Conservation (phyloP, 2,113 vertebrate species). For the Salvelinus fontinalis region DNA sequence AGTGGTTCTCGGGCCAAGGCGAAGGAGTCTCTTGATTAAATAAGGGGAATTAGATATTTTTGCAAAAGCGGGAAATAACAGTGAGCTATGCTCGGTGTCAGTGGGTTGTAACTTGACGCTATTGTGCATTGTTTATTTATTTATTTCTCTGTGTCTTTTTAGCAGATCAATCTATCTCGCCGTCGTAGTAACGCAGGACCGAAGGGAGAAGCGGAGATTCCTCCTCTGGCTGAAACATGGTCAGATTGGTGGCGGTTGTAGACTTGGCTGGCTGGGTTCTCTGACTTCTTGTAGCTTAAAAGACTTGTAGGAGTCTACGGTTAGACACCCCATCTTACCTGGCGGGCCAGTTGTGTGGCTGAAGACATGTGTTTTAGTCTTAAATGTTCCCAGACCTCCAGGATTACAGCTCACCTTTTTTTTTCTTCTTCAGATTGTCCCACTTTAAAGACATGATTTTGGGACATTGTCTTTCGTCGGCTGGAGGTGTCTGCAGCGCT, state of each 20-base stretch:
- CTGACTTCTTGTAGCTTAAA: background rate
- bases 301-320: background rate
- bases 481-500: constrained; percentile 68
- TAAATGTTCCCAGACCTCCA: too few relatives aligned
- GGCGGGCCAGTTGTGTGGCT: background rate
- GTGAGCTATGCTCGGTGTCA: constrained; percentile 71
- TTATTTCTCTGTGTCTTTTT: constrained; percentile 49
- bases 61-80: constrained; percentile 71
- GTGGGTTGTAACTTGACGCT: constrained; percentile 37
- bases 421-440: background rate
- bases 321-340: background rate
- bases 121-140: constrained; percentile 50
- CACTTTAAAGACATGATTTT: background rate
- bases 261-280: background rate
- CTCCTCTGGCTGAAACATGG: background rate
- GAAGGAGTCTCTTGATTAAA: constrained; percentile 72
- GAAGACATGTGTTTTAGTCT: too few relatives aligned
- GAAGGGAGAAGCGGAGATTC: background rate
- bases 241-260: background rate
- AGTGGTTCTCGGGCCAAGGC: background rate
- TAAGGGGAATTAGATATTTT: constrained; percentile 75
- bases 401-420: background rate
- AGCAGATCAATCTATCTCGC: constrained; percentile 30
- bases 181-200: background rate
- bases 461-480: background rate